phyloP scores from a whole-genome alignment of 2,888 invertebrate genomes.

The Rhagophthalmus giganteus region DNA sequence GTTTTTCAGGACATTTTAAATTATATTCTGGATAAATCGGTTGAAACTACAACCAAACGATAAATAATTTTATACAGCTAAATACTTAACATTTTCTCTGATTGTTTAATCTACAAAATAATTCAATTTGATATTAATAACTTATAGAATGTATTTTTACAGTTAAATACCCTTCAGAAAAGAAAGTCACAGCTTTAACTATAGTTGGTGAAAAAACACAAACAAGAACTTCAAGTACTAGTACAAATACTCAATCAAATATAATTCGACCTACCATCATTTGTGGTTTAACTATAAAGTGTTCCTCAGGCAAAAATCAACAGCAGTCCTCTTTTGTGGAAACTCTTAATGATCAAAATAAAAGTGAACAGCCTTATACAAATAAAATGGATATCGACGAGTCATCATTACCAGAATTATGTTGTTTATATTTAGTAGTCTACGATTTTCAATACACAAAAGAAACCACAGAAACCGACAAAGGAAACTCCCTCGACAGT shows the following conservation, averaged over 20 bases:
- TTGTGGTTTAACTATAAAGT: conserved; percentile 56
- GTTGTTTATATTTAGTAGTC: conserved; percentile 63
- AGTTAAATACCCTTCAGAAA: conserved; percentile 50
- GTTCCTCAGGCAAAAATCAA: conserved; percentile 32
- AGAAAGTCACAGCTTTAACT: conserved; percentile 50
- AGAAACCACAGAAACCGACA: conserved; percentile 52
- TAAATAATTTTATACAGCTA: neutral
- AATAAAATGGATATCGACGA: conserved; percentile 47
- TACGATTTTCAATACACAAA: conserved; percentile 72
- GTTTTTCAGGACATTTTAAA: neutral
- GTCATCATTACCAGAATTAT: conserved; percentile 40
- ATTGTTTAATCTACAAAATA: too few relatives aligned
- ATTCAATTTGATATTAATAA: too few relatives aligned
- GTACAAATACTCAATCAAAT: conserved; percentile 30
- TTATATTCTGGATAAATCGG: neutral
- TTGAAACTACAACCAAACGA: neutral
- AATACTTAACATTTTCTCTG: too few relatives aligned
- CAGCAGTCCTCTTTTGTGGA: conserved; percentile 58
- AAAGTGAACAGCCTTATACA: conserved; percentile 57
- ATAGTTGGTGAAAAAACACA: conserved; percentile 39
- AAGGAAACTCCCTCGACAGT: conserved; percentile 13
- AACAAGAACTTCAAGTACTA: conserved; percentile 33
- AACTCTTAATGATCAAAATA: conserved; percentile 77
- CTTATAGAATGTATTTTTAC: too few relatives aligned
- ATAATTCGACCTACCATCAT: conserved; percentile 57